Conservation (phyloP, 2,113 vertebrate species). For the Callospermophilus lateralis region DNA sequence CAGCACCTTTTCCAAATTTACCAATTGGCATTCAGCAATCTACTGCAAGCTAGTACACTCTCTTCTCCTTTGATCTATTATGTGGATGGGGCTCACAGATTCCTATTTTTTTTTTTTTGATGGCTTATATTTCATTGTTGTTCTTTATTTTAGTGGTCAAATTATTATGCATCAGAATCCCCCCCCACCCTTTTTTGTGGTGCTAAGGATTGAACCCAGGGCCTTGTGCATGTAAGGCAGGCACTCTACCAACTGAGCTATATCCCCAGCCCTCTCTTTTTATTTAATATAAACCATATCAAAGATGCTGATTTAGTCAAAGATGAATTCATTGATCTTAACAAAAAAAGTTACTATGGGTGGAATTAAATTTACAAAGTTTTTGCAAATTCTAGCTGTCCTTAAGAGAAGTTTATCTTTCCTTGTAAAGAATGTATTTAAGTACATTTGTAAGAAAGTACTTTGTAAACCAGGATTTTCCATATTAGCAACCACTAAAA, state of each 20-base stretch:
- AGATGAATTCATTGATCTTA: neutral
- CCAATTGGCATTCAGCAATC: neutral
- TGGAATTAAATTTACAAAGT: conserved; percentile 31
- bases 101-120: conserved; percentile 17
- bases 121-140: neutral
- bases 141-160: neutral
- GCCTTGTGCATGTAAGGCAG: too few species aligned
- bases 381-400: conserved; percentile 14
- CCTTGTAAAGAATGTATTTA: conserved; percentile 14
- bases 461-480: conserved; percentile 31
- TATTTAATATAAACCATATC: too few species aligned
- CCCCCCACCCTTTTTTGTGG: too few species aligned
- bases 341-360: conserved; percentile 1
- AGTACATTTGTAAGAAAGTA: conserved; percentile 22
- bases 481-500: conserved; percentile 2
- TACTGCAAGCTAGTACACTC: neutral
- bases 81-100: neutral
- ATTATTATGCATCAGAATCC: neutral
- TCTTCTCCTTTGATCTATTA: neutral
- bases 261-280: too few species aligned
- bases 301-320: too few species aligned
- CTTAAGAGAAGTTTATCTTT: conserved; percentile 38
- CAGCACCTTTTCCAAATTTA: neutral
- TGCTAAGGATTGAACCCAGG: too few species aligned
- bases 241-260: too few species aligned